Evolutionary conservation across 2,888 invertebrate genomes (phyloP), one percentile per base, ranked within the genome.

Genomic region (Barypeithes pellucidus): DNA sequence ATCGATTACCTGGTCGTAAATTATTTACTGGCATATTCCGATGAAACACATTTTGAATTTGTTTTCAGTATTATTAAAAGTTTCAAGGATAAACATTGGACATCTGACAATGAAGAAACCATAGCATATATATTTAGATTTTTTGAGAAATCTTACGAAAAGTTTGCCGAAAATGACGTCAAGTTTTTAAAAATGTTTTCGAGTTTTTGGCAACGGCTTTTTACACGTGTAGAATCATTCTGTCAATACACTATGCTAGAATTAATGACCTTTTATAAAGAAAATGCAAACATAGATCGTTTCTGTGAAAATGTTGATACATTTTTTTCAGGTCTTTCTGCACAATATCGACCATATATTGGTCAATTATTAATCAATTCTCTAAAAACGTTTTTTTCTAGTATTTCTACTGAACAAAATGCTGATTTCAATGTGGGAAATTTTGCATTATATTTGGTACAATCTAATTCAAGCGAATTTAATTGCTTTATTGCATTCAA

Each of bases 171-270:
- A 4, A 54, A 43, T 14, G 62, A 54, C 24, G 47, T 43, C n/a
- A 41, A 39, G 8, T 63, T 62, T 45, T 45, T 67, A 8, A 62
- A 41, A 11, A 1, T 36, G 1, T 67, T 72, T 57, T 41, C 39
- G 33, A 22, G 12, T 12, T 45, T 62, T 39, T 73, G 72, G 72
- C 39, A 67, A 52, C 54, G 24, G 8, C 36, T 36, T 16, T 73
- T 73, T 41, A 57, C 4, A n/a, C n/a, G 39, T 8, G 33, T 41
- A 20, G 67, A 73, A 57, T 16, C 22, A 11, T 73, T 73, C 43
- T 29, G 33, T 47, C 61, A 67, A 29, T 47, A 52, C 50, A 8
- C 61, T 11, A 16, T 54, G 8, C 54, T 73, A n/a, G 16, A 14
- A n/a, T 62, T 73, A n/a, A 43, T 73, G 63, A n/a, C 16, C 7